These are phyloP conservation scores for Epinephelus malabaricus DNA, from an alignment of 2,797 vertebrate species.

Conservation along the genomic window DNA sequence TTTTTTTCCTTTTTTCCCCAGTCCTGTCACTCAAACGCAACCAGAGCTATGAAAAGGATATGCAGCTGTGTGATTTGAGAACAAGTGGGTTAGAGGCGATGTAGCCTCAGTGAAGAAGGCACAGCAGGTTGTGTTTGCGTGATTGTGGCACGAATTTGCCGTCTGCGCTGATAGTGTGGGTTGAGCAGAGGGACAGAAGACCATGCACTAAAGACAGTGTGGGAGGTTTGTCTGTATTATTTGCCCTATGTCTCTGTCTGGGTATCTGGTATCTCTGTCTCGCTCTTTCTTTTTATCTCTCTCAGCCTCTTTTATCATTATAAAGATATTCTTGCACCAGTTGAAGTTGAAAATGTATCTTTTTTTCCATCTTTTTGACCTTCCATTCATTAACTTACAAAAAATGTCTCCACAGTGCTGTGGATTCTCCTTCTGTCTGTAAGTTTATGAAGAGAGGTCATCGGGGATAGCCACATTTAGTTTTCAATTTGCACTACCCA, in stretches of 20 bases:
- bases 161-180: slow-evolving; percentile 65
- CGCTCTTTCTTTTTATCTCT: slow-evolving; percentile 49
- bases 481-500: background rate
- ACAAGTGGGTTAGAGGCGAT: slow-evolving; percentile 65
- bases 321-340: slow-evolving; percentile 2
- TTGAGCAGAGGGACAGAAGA: slow-evolving; percentile 63
- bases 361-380: background rate
- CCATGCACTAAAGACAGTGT: slow-evolving; percentile 50
- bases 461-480: too few species aligned
- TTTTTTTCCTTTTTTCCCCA: slow-evolving; percentile 18
- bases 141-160: slow-evolving; percentile 62
- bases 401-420: background rate
- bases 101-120: slow-evolving; percentile 55
- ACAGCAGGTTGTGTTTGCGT: slow-evolving; percentile 65
- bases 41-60: slow-evolving; percentile 62
- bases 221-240: slow-evolving; percentile 68
- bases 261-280: slow-evolving; percentile 33
- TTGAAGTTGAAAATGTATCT: slow-evolving; percentile 7
- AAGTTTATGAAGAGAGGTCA: too few species aligned
- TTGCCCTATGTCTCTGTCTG: slow-evolving; percentile 58
- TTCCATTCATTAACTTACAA: background rate
- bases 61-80: slow-evolving; percentile 67
- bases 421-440: background rate
- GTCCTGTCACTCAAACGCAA: slow-evolving; percentile 77
- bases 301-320: slow-evolving; percentile 15